phyloP scores from a whole-genome alignment of 2,888 invertebrate species.

The Galeruca laticollis region DNA sequence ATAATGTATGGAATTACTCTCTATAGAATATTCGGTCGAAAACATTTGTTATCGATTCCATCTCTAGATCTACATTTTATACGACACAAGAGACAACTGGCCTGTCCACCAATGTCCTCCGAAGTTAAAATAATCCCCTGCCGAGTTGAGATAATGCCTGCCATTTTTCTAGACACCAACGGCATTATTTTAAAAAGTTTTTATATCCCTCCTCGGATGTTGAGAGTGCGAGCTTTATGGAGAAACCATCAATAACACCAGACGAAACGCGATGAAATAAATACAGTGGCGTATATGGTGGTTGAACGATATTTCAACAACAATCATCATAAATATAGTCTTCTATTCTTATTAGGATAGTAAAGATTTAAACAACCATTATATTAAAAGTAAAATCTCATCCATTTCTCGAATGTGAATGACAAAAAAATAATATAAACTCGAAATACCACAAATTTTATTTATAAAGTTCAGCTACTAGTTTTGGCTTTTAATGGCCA shows the following conservation, averaged over 20 bases:
- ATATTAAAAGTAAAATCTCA: no score
- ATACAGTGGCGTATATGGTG: slow-evolving; percentile 19
- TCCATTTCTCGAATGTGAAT: no score
- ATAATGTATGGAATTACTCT: neutral
- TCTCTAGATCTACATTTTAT: slow-evolving; percentile 46
- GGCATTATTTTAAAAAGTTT: slow-evolving; percentile 67
- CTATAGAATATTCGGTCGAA: slow-evolving; percentile 11
- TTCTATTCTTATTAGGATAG: no score
- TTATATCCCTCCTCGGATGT: slow-evolving; percentile 61
- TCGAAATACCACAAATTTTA: no score
- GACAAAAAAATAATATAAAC: no score
- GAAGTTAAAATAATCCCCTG: slow-evolving; percentile 59
- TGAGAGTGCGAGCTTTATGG: slow-evolving; percentile 57
- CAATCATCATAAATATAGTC: neutral
- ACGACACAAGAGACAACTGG: slow-evolving; percentile 42
- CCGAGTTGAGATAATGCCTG: slow-evolving; percentile 65
- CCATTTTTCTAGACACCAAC: slow-evolving; percentile 66
- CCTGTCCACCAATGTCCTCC: slow-evolving; percentile 38
- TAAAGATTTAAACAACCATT: no score
- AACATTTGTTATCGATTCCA: slow-evolving; percentile 37
- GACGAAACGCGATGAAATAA: slow-evolving; percentile 41
- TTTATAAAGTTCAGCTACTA: no score
- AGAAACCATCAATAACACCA: slow-evolving; percentile 59
- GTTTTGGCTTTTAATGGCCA: no score
- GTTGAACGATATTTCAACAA: neutral